phyloP scores from a whole-genome alignment of 2,888 invertebrate genomes.

The Frankliniella fusca region DNA sequence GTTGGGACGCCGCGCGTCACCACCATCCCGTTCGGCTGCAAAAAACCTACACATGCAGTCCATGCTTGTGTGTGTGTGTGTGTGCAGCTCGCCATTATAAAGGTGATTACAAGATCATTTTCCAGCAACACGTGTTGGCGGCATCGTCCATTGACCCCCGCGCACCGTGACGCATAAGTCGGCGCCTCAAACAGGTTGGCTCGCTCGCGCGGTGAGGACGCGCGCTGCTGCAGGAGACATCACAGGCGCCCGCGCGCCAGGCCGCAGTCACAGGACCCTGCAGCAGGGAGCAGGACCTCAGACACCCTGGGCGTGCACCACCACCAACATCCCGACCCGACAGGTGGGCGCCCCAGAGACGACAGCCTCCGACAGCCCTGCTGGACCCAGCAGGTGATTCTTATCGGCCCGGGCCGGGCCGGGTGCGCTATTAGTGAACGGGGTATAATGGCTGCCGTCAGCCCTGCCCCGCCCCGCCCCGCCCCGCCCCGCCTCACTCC shows the following conservation, averaged over 20 bases:
- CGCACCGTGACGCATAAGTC: too few species aligned
- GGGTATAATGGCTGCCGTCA: not conserved
- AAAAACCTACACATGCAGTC: not conserved
- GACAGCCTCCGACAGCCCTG: not conserved
- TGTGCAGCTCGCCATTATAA: not conserved
- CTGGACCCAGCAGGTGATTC: not conserved
- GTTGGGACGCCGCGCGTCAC: not conserved
- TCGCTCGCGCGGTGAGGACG: too few species aligned
- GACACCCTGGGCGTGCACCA: too few species aligned
- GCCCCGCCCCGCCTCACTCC: not conserved
- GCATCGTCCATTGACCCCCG: too few species aligned
- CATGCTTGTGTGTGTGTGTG: not conserved
- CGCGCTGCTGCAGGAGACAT: not conserved
- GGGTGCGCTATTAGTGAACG: constrained; percentile 4
- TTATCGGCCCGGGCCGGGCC: not conserved
- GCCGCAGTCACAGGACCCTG: too few species aligned
- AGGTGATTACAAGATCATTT: too few species aligned
- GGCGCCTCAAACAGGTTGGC: too few species aligned
- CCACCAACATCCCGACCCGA: not conserved
- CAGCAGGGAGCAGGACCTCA: too few species aligned
- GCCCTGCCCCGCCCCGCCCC: not conserved
- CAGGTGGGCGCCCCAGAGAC: not conserved
- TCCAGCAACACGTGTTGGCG: too few species aligned
- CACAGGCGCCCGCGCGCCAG: not conserved
- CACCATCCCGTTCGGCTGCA: not conserved